Conservation (phyloP, 2,113 vertebrate species). For the Psophia crepitans region DNA sequence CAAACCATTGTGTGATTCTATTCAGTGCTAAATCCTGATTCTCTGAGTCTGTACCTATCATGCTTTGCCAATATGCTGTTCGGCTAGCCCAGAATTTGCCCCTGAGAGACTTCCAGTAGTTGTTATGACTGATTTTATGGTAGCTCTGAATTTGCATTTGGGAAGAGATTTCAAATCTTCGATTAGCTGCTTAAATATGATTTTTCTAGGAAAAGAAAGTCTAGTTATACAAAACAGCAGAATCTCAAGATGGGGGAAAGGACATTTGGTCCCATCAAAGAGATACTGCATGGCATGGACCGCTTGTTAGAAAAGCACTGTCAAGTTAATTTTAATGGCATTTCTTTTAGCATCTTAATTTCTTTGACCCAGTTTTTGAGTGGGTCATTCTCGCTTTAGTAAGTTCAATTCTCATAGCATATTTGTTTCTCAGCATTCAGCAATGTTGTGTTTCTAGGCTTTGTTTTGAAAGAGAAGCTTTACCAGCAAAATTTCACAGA, state of each 20-base stretch:
- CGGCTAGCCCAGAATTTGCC: background rate
- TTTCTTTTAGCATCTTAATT: background rate
- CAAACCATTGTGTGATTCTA: no score
- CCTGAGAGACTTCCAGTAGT: background rate
- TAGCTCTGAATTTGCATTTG: background rate
- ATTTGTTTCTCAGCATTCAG: background rate
- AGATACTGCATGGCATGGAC: background rate
- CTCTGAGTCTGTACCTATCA: background rate
- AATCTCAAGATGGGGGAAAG: background rate
- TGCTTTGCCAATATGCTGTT: background rate
- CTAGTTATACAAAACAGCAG: background rate
- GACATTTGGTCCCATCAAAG: background rate
- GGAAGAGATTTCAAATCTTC: background rate
- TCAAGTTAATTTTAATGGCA: background rate
- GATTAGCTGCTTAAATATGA: background rate
- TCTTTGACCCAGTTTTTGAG: no score
- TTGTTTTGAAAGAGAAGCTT: background rate
- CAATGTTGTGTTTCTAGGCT: background rate
- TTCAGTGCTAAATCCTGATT: background rate
- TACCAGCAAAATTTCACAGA: background rate
- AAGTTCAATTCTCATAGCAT: background rate
- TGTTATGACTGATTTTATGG: background rate
- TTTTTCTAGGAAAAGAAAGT: background rate
- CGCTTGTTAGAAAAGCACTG: background rate
- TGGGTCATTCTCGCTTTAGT: background rate